phyloP scores from a whole-genome alignment of 2,888 invertebrate genomes.

The Andrena marginata region DNA sequence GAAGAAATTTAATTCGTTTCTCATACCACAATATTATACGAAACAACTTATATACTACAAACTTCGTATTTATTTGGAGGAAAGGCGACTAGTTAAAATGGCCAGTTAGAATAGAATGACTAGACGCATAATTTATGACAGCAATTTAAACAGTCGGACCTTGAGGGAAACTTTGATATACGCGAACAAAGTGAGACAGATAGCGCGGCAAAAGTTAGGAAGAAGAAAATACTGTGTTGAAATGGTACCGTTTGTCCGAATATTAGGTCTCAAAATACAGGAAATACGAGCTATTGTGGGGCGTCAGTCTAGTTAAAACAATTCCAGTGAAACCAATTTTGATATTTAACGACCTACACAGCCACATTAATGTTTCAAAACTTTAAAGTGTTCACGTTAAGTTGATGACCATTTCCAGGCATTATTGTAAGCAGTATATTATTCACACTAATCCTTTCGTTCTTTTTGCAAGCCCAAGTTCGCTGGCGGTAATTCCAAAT shows the following conservation, averaged over 20 bases:
- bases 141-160: slow-evolving; percentile 89
- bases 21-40: not conserved
- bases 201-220: slow-evolving; percentile 87
- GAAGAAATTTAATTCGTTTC: not conserved
- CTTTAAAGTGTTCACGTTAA: not conserved
- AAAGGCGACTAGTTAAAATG: slow-evolving; percentile 4
- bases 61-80: slow-evolving; percentile 9
- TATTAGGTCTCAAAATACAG: not conserved
- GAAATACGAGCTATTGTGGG: not conserved
- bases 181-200: slow-evolving; percentile 69
- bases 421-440: not conserved
- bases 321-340: not conserved
- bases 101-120: not conserved
- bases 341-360: not conserved
- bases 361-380: not conserved
- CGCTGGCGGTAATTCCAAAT: not conserved
- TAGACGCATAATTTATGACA: slow-evolving; percentile 86
- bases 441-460: not conserved
- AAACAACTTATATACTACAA: not conserved
- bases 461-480: not conserved
- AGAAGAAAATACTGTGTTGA: not conserved
- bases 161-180: slow-evolving; percentile 90
- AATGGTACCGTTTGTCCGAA: not conserved
- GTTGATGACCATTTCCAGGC: not conserved
- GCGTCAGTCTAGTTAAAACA: no score